phyloP scores from a whole-genome alignment of 2,113 vertebrate species.

The Engystomops pustulosus region DNA sequence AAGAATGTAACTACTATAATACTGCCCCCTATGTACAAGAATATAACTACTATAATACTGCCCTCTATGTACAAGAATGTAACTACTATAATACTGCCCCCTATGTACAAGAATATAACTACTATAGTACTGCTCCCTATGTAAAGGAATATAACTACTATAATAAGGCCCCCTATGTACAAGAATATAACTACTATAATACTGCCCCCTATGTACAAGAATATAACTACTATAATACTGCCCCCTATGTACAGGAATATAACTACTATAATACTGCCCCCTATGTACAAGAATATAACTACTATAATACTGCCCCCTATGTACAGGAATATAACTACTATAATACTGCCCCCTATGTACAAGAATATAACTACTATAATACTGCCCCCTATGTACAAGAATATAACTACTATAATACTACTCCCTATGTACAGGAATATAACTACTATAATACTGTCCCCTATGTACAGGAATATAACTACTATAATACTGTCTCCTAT shows the following conservation, averaged over 20 bases:
- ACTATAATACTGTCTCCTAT: not conserved
- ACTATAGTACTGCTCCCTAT: not conserved
- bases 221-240: constrained; percentile 4
- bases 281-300: not conserved
- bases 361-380: constrained; percentile 7
- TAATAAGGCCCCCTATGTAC: too few relatives aligned
- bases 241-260: not conserved
- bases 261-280: not conserved
- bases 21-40: too few relatives aligned
- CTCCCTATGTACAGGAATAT: not conserved
- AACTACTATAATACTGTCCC: constrained; percentile 6
- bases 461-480: constrained; percentile 2
- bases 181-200: not conserved
- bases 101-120: not conserved
- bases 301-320: constrained; percentile 7
- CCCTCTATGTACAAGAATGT: not conserved
- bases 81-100: not conserved
- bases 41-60: too few relatives aligned
- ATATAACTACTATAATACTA: not conserved
- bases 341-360: not conserved
- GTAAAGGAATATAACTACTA: too few relatives aligned
- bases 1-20: too few relatives aligned
- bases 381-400: not conserved
- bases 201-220: constrained; percentile 3
- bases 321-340: constrained; percentile 3